Evolutionary conservation across 2,888 invertebrate genomes (phyloP), one percentile per base, ranked within the genome.

Genomic region (Atethmia centrago): DNA sequence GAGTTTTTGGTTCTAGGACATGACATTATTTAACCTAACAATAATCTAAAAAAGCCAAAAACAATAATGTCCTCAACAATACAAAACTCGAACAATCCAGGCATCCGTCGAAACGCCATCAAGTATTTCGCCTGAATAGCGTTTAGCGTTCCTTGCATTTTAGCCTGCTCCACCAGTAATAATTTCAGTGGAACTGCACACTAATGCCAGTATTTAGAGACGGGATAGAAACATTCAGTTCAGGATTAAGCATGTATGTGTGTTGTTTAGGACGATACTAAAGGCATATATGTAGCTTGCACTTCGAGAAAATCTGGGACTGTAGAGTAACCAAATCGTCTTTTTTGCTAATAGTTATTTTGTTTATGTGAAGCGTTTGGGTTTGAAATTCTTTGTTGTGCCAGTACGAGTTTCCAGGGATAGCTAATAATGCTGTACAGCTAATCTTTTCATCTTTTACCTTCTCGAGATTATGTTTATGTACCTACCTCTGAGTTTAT

Each of bases 191-290:
- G 19, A 62, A 61, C 51, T 80, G 66, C 69, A 53, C 63, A 36
- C 56, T 82, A 84, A 83, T 68, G 63, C 77, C 70, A 40, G 81
- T 82, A 77, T 80, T 82, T 80, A 80, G 61, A 69, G 68, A 67
- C 28, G 51, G 71, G 67, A 67, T 80, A 58, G 63, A 84, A 83
- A 83, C 81, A 77, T 82, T 73, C 73, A 58, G 77, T 31, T 25
- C 31, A 21, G 70, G 80, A 80, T 80, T 73, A 84, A 70, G 67
- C 61, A 61, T 40, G 67, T 59, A 45, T 56, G 62, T 62, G 55
- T 31, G 45, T 47, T 67, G n/a, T 74, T 40, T 58, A 72, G 10
- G 61, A 19, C 62, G 61, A 68, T 69, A 55, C 56, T 73, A 58
- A 69, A 62, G 19, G 51, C 42, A 59, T 63, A 47, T 63, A 69